Evolutionary conservation across 2,797 vertebrate species (phyloP), one percentile per base, ranked within the genome.

Genomic region (Poeciliopsis turneri): DNA sequence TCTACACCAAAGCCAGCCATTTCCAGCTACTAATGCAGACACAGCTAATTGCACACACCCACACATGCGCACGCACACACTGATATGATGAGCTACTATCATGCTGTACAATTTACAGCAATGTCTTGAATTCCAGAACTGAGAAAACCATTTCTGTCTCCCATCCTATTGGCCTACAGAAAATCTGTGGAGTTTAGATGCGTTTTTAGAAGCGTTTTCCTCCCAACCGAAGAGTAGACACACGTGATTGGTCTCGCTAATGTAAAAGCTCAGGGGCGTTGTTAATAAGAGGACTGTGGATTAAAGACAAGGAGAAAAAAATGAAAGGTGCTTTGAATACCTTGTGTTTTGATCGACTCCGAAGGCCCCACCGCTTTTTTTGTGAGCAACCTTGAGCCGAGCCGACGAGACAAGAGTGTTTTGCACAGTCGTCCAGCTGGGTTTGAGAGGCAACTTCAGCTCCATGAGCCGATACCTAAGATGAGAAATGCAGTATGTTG

Each of bases 371-470:
- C 81, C 84, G 3, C 79, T 84, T 80, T 76, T 73, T 66, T 5
- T 47, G 16, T 51, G 64, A 87, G 90, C 88, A 90, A 92, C 90
- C 92, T 94, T 92, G 92, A 90, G 72, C n/a, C 20, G n/a, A 81
- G 73, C 78, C 68, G 72, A 78, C 51, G 81, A 90, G 80, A 90
- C 74, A 76, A 74, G 86, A 87, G 84, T 75, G 72, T 81, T 79
- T 78, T 78, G 75, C 83, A 78, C 83, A 77, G 82, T 83, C 82
- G 80, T 90, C 92, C 90, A 90, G 91, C 91, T 91, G 92, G 70
- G 86, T 83, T 73, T 0, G 74, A 86, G 84, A 89, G 90, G 89
- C 68, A 82, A 87, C 72, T 69, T 86, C 78, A 68, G 86, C 87
- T 88, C 86, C 55, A 72, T 45, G 1, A 87, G 86, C 81, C 2